Percentiles rank a stretch among this genome's conserved stretches.
Evolutionary conservation across 2,113 vertebrate genomes (phyloP).

Genomic region (Eulemur rufifrons): DNA sequence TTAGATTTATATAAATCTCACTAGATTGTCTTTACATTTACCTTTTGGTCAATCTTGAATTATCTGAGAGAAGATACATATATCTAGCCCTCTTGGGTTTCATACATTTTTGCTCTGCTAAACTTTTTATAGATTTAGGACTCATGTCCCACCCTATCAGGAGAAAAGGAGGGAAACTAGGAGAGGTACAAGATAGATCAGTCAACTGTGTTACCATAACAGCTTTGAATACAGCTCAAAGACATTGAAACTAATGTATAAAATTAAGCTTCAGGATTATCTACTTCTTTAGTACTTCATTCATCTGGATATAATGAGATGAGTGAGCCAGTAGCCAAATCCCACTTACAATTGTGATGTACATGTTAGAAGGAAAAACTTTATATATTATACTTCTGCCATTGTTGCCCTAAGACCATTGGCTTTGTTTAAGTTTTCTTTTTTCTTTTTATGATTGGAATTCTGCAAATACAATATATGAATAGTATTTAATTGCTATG

Average conservation of each 20-base stretch:
- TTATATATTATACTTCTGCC: background rate
- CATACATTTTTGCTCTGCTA: background rate
- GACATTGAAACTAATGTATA: conserved; percentile 37
- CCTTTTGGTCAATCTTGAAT: background rate
- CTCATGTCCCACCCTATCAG: background rate
- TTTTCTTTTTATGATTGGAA: conserved; percentile 11
- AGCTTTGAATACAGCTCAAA: conserved; percentile 8
- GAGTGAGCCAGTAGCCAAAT: conserved; percentile 51
- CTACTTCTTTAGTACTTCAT: conserved; percentile 20
- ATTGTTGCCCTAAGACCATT: background rate
- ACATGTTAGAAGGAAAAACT: background rate
- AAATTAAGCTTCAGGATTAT: conserved; percentile 60
- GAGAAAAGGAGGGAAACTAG: background rate
- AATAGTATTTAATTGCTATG: background rate
- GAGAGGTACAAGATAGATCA: background rate
- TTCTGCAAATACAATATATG: conserved; percentile 15
- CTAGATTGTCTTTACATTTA: background rate
- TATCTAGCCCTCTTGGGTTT: background rate
- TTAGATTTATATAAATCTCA: background rate
- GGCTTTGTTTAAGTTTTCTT: conserved; percentile 24
- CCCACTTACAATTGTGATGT: background rate
- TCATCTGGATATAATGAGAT: conserved; percentile 63
- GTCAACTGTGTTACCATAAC: background rate
- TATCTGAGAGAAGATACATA: background rate
- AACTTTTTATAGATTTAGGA: background rate